Percentiles rank a stretch among this genome's conserved stretches.
These are phyloP conservation scores for Drosophila mimetica DNA, from an alignment of 2,888 invertebrate species.

Conservation along the genomic window DNA sequence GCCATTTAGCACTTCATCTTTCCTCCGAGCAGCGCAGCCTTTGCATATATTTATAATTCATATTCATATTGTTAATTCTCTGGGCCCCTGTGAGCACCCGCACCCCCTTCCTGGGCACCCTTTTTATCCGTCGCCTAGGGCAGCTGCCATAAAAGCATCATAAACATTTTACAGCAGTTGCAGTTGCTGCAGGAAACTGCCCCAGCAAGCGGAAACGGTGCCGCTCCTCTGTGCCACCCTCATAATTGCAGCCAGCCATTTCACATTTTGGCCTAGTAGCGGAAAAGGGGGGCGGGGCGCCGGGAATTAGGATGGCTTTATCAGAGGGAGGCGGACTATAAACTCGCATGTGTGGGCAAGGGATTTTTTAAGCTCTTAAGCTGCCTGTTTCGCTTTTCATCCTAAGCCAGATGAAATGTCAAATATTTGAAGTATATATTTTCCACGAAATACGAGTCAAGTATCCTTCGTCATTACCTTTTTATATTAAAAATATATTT, in stretches of 20 bases:
- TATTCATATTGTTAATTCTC: conserved; percentile 77
- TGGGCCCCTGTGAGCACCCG: conserved; percentile 35
- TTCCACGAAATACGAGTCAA: background rate
- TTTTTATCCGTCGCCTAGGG: conserved; percentile 17
- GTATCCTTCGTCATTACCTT: background rate
- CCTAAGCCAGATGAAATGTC: background rate
- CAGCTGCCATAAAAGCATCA: conserved; percentile 73
- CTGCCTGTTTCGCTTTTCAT: background rate
- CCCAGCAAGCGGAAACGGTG: conserved; percentile 32
- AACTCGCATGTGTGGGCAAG: background rate
- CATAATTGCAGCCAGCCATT: conserved; percentile 73
- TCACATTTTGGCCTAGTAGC: conserved; percentile 48
- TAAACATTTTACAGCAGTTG: conserved; percentile 77
- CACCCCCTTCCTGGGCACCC: background rate
- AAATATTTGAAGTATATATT: conserved; percentile 1
- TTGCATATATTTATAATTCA: conserved; percentile 60
- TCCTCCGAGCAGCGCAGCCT: conserved; percentile 26
- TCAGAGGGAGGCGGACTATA: background rate
- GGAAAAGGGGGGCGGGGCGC: conserved; percentile 12
- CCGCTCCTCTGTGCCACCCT: conserved; percentile 25
- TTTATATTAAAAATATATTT: background rate
- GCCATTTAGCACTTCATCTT: conserved; percentile 73
- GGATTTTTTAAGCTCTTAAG: conserved; percentile 29
- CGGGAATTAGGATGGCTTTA: conserved; percentile 37
- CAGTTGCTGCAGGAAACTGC: conserved; percentile 75